Base-by-base conservation (phyloP, 1,140 invertebrate species). In the Sycobia sp. region DNA sequence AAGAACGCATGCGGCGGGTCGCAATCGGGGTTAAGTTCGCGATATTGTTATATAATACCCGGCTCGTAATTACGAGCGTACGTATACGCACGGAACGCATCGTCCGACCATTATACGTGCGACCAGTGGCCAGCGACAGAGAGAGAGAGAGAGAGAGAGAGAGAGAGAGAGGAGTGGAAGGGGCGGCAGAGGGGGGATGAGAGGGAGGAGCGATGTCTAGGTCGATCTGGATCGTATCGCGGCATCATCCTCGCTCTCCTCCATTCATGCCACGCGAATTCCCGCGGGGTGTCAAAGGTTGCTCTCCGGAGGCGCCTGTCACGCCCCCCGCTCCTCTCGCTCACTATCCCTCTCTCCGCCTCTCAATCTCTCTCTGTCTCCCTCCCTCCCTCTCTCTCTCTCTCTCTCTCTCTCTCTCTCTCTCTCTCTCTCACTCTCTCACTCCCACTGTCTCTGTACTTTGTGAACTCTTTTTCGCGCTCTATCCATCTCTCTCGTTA, bases 1-100 rank as follows among this genome's bases (percentile, higher is more conserved):
- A n/a, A n/a, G n/a, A n/a, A n/a, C n/a, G n/a, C n/a, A n/a, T n/a
- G n/a, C n/a, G n/a, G n/a, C n/a, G n/a, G n/a, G n/a, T 32, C 44
- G 22, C 32, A 23, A 61, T 61, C 49, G 59, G 59, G 59, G 59
- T 61, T 61, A 61, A 61, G 59, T 61, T 61, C 59, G 59, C 59
- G 58, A 53, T 53, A 22, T n/a, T n/a, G n/a, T n/a, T n/a, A n/a
- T n/a, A n/a, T n/a, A n/a, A n/a, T 1, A 1, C 14, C 13, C 3
- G 27, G 10, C 16, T 18, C 43, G n/a, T 10, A 13, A 10, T 8
- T 5, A 16, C 47, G 47, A 9, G 47, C 8, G 47, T 47, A 47
- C 27, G 29, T 51, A 4, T 18, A n/a, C 22, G 14, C 22, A 11
- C n/a, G 32, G 22, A 22, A 13, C 32, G 14, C 23, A 25, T 25